A percentile compares a stretch with the other conserved stretches of the same genome.
phyloP scores from a whole-genome alignment of 2,888 invertebrate species.

The Eupithecia pulchellata region DNA sequence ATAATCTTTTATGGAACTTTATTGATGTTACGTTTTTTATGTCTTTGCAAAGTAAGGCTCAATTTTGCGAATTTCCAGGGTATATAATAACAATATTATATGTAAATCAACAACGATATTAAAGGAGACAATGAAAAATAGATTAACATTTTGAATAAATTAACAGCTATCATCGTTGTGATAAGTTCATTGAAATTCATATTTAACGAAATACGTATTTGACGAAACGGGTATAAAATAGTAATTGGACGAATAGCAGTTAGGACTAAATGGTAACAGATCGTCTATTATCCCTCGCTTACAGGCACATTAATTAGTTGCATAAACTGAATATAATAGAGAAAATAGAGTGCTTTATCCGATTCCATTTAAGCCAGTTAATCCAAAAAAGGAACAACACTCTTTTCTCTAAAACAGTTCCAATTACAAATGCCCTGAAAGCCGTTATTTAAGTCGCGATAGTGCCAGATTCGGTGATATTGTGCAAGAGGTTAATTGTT shows the following conservation, averaged over 20 bases:
- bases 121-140: neutral
- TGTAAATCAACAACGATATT: neutral
- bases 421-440: neutral
- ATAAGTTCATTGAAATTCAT: no score
- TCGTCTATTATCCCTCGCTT: neutral
- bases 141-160: no score
- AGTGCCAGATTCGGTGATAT: neutral
- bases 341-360: neutral
- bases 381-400: neutral
- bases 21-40: neutral
- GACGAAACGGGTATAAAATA: no score
- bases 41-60: neutral
- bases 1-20: constrained; percentile 11
- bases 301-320: neutral
- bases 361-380: neutral
- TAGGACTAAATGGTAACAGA: no score
- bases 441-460: constrained; percentile 5
- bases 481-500: constrained; percentile 40
- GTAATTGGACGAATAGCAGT: no score
- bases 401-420: neutral
- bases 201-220: no score
- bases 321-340: neutral
- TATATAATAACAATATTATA: neutral
- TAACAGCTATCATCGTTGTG: no score
- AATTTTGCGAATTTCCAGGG: neutral